These are phyloP conservation scores for Rhaphigaster nebulosa DNA, from an alignment of 2,888 invertebrate genomes.

Conservation along the genomic window DNA sequence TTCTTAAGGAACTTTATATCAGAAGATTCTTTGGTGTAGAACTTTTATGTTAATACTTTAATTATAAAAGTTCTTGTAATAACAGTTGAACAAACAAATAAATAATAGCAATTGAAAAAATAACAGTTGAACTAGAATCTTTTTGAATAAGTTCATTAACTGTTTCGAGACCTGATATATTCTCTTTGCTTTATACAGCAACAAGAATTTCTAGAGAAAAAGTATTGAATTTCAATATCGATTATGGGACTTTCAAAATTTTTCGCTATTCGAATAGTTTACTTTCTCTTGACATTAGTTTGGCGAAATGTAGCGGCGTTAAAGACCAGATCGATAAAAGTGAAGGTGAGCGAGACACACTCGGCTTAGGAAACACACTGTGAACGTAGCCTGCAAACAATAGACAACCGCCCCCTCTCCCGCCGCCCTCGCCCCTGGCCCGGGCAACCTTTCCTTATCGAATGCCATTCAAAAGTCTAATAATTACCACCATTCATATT, in stretches of 20 bases:
- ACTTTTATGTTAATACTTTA: too few relatives aligned
- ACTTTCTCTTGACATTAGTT: slow-evolving; percentile 18
- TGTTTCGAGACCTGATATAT: too few relatives aligned
- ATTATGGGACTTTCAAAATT: background rate
- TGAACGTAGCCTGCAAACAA: background rate
- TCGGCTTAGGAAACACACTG: background rate
- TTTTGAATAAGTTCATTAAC: too few relatives aligned
- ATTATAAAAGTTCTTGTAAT: too few relatives aligned
- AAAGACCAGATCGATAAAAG: slow-evolving; percentile 15
- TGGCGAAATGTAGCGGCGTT: background rate
- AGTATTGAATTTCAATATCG: background rate
- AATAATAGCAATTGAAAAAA: too few relatives aligned
- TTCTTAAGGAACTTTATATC: too few relatives aligned
- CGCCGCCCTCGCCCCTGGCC: background rate
- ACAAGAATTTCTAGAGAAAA: too few relatives aligned
- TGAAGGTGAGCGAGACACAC: background rate
- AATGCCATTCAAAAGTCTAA: background rate
- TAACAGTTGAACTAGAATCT: too few relatives aligned
- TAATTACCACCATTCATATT: slow-evolving; percentile 1
- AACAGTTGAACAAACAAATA: too few relatives aligned
- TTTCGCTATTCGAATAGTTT: background rate
- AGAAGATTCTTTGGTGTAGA: too few relatives aligned
- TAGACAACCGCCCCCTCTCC: too few relatives aligned
- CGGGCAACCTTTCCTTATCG: background rate
- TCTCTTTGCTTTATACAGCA: too few relatives aligned